Percentiles rank a stretch among this genome's conserved stretches.
Conservation (phyloP, 2,113 vertebrate genomes). For the Corythaixoides concolor region DNA sequence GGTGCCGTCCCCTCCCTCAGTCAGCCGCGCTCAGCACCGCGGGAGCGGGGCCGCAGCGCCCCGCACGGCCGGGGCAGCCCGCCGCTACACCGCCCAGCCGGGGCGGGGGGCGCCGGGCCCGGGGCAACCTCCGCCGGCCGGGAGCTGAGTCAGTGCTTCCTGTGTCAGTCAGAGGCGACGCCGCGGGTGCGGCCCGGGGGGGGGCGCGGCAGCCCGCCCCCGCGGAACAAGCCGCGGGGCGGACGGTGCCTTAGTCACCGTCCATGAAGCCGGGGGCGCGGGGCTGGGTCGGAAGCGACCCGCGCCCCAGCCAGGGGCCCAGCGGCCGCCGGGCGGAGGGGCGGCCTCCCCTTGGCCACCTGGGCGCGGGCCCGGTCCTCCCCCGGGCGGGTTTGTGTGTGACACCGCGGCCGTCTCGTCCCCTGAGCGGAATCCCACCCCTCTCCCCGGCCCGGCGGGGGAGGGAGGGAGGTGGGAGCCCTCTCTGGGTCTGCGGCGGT, state of each 20-base stretch:
- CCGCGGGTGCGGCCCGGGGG: neutral
- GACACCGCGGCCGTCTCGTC: neutral
- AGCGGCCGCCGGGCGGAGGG: no score
- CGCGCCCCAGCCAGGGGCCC: neutral
- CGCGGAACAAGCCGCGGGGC: neutral
- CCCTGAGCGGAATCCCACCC: neutral
- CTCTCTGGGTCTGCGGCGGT: neutral
- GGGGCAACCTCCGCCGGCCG: neutral
- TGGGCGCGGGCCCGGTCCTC: neutral
- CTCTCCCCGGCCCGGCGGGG: neutral
- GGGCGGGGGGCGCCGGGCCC: neutral
- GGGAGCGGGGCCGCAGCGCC: neutral
- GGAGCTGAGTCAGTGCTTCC: neutral
- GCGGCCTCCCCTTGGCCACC: neutral
- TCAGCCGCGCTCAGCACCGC: neutral
- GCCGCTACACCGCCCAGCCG: neutral
- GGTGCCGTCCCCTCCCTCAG: neutral
- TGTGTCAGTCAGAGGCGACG: neutral
- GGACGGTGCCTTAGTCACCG: neutral
- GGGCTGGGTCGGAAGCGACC: no score
- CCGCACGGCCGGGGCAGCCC: neutral
- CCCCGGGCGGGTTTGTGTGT: no score
- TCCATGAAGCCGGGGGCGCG: no score
- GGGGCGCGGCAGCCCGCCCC: neutral
- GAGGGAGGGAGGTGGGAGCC: neutral